Evolutionary conservation across 2,888 invertebrate species (phyloP), one percentile per base, ranked within the genome.

Genomic region (Nasonia oneida): DNA sequence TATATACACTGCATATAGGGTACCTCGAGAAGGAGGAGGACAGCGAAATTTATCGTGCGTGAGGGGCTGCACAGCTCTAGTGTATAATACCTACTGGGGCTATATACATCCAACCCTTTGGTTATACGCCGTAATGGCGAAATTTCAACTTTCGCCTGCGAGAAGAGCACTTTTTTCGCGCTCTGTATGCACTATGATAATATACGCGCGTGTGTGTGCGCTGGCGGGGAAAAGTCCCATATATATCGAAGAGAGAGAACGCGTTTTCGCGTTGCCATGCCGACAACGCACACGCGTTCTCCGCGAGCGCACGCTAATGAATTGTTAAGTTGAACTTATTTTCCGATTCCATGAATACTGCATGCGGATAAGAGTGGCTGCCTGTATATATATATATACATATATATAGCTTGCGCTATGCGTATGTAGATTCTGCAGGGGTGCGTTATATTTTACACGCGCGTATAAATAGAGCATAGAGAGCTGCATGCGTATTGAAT

Each of bases 211-310:
- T 1, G 29, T 29, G 29, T 0, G 29, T 1, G 29, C 29, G 29
- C 29, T 29, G 1, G 29, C 1, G 29, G 53, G 53, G 53, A 53
- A 53, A 53, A 53, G 57, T 57, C 57, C 57, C n/a, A 18, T 61
- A 61, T 61, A 29, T 29, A 29, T 29, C 29, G 29, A 29, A 29
- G 29, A 29, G 29, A 82, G 81, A 85, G 81, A 85, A 74, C 67
- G 81, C 81, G 78, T 82, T 85, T 85, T 85, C 85, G 85, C 85
- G 85, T 85, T 82, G 85, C 81, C 85, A 85, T 82, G 85, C 47
- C 85, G 23, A 23, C 23, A 23, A 23, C 23, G 23, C 23, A 23
- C 23, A 23, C 23, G 23, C 23, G 23, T 23, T 23, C 23, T 23
- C 23, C 23, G 23, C 23, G 29, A 29, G 37, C 37, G 0, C 37